Conservation (phyloP, 2,113 vertebrate species). For the Varanus komodoensis region DNA sequence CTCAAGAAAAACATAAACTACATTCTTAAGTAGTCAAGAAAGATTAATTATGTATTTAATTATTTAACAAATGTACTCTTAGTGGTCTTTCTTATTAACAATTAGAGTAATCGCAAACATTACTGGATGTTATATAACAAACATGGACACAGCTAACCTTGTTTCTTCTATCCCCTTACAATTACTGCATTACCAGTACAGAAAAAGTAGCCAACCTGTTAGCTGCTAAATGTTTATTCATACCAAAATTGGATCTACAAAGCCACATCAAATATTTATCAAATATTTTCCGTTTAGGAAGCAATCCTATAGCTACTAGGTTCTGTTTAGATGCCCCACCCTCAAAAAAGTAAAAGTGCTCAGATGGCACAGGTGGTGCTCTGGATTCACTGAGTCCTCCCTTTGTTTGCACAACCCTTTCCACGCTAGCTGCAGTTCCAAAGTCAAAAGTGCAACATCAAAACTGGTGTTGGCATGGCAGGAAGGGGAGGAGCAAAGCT, state of each 20-base stretch:
- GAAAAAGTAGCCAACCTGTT: background rate
- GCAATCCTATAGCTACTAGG: too few species aligned
- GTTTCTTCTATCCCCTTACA: background rate
- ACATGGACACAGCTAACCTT: background rate
- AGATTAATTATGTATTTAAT: slow-evolving; percentile 12
- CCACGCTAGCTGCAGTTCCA: too few species aligned
- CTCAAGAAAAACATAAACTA: background rate
- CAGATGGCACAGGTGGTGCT: too few species aligned
- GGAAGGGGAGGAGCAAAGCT: too few species aligned
- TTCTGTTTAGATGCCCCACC: too few species aligned
- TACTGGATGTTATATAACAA: slow-evolving; percentile 4
- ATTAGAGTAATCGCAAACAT: background rate
- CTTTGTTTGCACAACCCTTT: too few species aligned
- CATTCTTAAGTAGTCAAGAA: background rate
- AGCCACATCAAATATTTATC: background rate
- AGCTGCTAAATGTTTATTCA: background rate
- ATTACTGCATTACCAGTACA: background rate
- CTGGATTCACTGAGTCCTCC: too few species aligned
- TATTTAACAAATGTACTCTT: background rate
- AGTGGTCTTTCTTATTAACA: background rate
- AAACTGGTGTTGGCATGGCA: too few species aligned
- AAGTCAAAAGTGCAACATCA: too few species aligned
- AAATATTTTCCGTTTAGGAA: too few species aligned
- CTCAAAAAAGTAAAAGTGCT: too few species aligned
- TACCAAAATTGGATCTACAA: background rate